Evolutionary conservation across 2,113 vertebrate species (phyloP).

Genomic region (Tragelaphus strepsiceros): DNA sequence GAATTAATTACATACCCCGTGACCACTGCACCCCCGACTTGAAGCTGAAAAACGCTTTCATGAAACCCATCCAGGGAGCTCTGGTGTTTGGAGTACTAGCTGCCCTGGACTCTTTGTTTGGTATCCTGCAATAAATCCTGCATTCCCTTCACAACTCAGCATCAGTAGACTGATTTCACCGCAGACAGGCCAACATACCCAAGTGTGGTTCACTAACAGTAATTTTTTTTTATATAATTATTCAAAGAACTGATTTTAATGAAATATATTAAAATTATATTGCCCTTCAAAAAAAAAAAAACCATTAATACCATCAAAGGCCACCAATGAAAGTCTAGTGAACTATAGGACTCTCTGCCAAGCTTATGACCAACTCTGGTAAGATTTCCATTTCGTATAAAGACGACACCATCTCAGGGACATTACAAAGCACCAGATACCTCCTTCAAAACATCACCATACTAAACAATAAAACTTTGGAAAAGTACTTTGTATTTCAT

Average conservation of each 20-base stretch:
- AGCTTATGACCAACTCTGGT: not conserved
- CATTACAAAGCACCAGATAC: not conserved
- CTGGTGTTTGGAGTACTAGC: not conserved
- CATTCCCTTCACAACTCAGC: not conserved
- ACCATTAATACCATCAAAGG: not conserved
- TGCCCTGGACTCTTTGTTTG: not conserved
- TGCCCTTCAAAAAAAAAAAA: not conserved
- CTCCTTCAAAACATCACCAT: not conserved
- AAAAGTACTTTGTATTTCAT: not conserved
- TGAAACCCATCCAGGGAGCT: not conserved
- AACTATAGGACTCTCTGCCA: not conserved
- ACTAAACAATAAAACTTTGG: not conserved
- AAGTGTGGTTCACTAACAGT: not conserved
- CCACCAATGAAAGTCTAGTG: not conserved
- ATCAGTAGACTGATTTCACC: not conserved
- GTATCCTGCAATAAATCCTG: not conserved
- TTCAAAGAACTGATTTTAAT: not conserved
- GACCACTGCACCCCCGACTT: no score
- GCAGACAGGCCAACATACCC: rapidly evolving
- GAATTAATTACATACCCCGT: not conserved
- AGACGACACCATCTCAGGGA: not conserved
- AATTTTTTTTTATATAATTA: not conserved
- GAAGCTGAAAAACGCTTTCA: not conserved
- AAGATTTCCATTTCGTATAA: not conserved
- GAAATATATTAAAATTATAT: not conserved